Evolutionary conservation across 2,888 invertebrate species (phyloP), one percentile per base, ranked within the genome.

Genomic region (Drepana falcataria): DNA sequence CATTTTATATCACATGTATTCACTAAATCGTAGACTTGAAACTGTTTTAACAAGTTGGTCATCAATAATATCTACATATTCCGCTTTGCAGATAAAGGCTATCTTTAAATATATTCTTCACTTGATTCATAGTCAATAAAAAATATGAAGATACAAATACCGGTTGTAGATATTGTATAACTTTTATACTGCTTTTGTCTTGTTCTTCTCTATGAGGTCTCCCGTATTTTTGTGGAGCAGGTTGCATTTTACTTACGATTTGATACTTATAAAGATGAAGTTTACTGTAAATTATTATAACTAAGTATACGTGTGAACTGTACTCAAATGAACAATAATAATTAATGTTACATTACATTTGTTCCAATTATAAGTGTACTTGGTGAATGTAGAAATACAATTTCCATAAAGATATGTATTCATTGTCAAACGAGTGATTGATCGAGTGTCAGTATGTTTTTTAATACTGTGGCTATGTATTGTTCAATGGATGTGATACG

Each of bases 401-500:
- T 73, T 66, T 62, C 66, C 66, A 65, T 66, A 66, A 66, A 65
- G 63, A 62, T 67, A 60, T 66, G 58, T 66, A 60, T 62, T 59
- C 59, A 61, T 62, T 60, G 59, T 56, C 58, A 56, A 53, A 61
- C 52, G 65, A 40, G 37, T 51, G 40, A 51, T 51, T 69, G 68
- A 52, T 61, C 47, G 65, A 60, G 65, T 63, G 68, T 69, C 65
- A 63, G 67, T 68, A 59, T 64, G 57, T 60, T 53, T 55, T 21
- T 48, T 56, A 56, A 57, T 56, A 69, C 70, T 76, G 73, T 77
- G 85, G 84, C 85, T 87, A 83, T 82, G 80, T 77, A 79, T 81
- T 67, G 81, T 77, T 83, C 77, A 75, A 75, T 85, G 82, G 81
- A 87, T 89, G 90, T 91, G 90, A 90, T 89, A 90, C 77, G 82